Evolutionary conservation across 2,797 vertebrate genomes (phyloP), one percentile per base, ranked within the genome.

Genomic region (Anguilla obscura): DNA sequence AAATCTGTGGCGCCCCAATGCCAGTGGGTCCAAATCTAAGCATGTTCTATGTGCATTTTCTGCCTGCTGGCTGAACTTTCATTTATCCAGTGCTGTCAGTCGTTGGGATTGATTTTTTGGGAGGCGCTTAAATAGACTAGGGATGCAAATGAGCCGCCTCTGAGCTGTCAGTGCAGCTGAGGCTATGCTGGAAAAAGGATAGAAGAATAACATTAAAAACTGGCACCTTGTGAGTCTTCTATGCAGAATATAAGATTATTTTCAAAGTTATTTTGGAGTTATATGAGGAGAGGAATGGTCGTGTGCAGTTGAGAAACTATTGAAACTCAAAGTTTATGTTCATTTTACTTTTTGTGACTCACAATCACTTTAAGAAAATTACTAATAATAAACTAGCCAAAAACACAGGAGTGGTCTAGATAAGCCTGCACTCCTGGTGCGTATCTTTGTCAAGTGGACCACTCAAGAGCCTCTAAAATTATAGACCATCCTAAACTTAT

Each of bases 221-320:
- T 18, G 36, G 4, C 63, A 69, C 63, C 63, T 7, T 69, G 24
- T 69, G 63, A 69, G n/a, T 9, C 63, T 69, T 69, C 24, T 69
- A 27, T 69, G n/a, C 9, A 69, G n/a, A 69, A 69, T 69, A 69
- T 69, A 69, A 69, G 63, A 69, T 69, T 10, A 69, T 69, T 69
- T 63, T 69, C 63, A 69, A 69, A 69, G 63, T 69, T 69, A 69
- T 27, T 24, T 69, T 27, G n/a, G n/a, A 69, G 5, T 8, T n/a
- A 69, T 58, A 27, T 27, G 63, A 69, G 63, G n/a, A 69, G 63
- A 69, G n/a, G 63, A 24, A 69, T 69, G 63, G 21, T 10, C 56
- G 2, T 58, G 56, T 69, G 5, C 63, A n/a, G 63, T 69, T 69
- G 56, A 58, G 12, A 58, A 58, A 58, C 14, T 58, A 58, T 16